Evolutionary conservation across 2,888 invertebrate species (phyloP).

Genomic region (Eilema sororculum): DNA sequence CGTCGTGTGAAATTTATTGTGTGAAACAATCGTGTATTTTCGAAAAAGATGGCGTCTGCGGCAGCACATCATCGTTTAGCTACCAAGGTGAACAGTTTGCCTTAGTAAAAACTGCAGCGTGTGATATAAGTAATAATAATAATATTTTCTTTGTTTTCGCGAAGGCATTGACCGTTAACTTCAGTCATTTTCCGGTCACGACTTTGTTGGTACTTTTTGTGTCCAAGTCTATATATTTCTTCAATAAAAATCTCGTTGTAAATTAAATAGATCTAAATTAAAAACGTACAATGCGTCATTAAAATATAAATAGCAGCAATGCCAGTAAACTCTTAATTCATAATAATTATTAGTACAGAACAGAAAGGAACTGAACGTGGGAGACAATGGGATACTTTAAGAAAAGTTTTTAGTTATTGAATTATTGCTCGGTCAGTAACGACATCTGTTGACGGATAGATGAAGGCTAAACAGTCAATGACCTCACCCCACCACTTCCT

Average conservation of each 20-base stretch:
- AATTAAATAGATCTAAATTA: slow-evolving; percentile 3
- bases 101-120: background rate
- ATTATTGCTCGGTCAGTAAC: slow-evolving; percentile 50
- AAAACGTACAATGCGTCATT: background rate
- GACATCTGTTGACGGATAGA: slow-evolving; percentile 59
- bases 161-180: slow-evolving; percentile 6
- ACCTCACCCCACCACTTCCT: slow-evolving; percentile 67
- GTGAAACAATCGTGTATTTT: slow-evolving; percentile 38
- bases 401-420: slow-evolving; percentile 34
- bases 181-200: slow-evolving; percentile 3
- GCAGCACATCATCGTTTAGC: background rate
- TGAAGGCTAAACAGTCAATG: slow-evolving; percentile 69
- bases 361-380: slow-evolving; percentile 45
- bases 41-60: slow-evolving; percentile 22
- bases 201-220: background rate
- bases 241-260: background rate
- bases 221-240: background rate
- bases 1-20: slow-evolving; percentile 58
- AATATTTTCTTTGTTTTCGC: slow-evolving; percentile 2
- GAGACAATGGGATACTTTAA: slow-evolving; percentile 37
- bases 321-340: slow-evolving; percentile 46
- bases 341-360: slow-evolving; percentile 49
- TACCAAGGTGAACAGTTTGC: background rate
- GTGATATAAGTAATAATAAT: background rate
- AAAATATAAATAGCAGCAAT: slow-evolving; percentile 12